These are phyloP conservation scores for Polypedilum vanderplanki DNA, from an alignment of 1,140 invertebrate genomes.

Conservation along the genomic window DNA sequence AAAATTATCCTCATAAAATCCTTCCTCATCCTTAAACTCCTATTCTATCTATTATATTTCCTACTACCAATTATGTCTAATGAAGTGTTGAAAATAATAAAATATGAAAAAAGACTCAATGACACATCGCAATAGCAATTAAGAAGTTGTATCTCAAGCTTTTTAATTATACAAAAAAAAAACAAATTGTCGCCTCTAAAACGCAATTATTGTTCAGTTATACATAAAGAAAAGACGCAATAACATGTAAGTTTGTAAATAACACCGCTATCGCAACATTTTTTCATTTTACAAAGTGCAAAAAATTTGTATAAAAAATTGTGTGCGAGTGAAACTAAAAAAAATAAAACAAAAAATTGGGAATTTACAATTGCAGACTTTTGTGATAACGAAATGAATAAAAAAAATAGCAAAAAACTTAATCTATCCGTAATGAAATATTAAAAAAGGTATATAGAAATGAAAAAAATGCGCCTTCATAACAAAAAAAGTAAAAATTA, in stretches of 20 bases:
- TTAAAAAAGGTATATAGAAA: not conserved
- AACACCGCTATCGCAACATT: not conserved
- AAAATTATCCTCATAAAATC: too few relatives aligned
- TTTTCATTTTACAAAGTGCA: not conserved
- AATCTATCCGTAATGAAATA: slow-evolving; percentile 1
- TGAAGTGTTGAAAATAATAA: too few relatives aligned
- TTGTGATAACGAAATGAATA: slow-evolving; percentile 14
- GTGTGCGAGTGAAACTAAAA: not conserved
- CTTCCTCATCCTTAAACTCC: too few relatives aligned
- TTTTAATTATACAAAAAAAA: not conserved
- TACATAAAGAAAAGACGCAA: not conserved
- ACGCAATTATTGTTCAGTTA: not conserved
- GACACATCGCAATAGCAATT: not conserved
- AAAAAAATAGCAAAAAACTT: not conserved
- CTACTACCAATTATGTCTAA: too few relatives aligned
- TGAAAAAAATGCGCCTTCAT: not conserved
- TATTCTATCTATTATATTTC: too few relatives aligned
- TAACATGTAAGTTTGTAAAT: not conserved
- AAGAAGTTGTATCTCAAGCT: not conserved
- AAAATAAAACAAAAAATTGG: not conserved
- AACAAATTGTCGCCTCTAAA: not conserved
- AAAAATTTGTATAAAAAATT: not conserved
- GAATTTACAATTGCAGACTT: slow-evolving; percentile 27
- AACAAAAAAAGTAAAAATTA: not conserved
- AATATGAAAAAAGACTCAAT: not conserved